phyloP scores from a whole-genome alignment of 2,797 vertebrate species.

The Acanthurus lineatus region DNA sequence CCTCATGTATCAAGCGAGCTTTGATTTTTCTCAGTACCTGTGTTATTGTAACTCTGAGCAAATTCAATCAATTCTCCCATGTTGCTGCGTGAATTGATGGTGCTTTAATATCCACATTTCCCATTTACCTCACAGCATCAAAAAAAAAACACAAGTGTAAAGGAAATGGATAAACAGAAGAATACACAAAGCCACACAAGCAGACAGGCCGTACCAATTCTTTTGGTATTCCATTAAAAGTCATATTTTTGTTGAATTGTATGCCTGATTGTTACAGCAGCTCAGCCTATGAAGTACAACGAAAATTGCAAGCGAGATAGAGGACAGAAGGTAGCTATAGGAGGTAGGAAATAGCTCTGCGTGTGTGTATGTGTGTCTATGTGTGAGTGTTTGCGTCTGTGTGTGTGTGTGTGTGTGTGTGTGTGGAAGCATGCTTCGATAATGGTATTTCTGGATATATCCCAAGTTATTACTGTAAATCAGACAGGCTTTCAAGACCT shows the following conservation, averaged over 20 bases:
- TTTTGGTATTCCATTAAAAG: conserved; percentile 68
- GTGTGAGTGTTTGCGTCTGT: conserved; percentile 25
- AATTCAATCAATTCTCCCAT: conserved; percentile 70
- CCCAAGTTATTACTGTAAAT: conserved; percentile 88
- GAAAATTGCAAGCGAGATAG: conserved; percentile 60
- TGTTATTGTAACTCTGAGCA: conserved; percentile 66
- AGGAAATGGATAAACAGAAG: conserved; percentile 45
- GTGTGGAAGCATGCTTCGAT: conserved; percentile 55
- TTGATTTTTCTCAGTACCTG: conserved; percentile 63
- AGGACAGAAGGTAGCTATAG: conserved; percentile 56
- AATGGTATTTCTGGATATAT: conserved; percentile 85
- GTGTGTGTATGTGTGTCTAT: conserved; percentile 17
- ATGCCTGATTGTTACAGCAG: conserved; percentile 68
- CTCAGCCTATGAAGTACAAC: conserved; percentile 55
- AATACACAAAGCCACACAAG: conserved; percentile 30
- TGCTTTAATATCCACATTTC: conserved; percentile 68
- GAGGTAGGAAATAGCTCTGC: conserved; percentile 54
- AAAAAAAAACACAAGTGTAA: conserved; percentile 45
- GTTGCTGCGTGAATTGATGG: conserved; percentile 63
- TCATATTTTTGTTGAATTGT: conserved; percentile 63
- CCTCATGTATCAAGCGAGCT: conserved; percentile 59
- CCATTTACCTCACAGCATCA: conserved; percentile 66
- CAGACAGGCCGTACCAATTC: conserved; percentile 40
- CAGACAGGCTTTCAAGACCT: conserved; percentile 82
- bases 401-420: conserved; percentile 23